Evolutionary conservation across 1,140 invertebrate species (phyloP).

Genomic region (Goniozus legneri): DNA sequence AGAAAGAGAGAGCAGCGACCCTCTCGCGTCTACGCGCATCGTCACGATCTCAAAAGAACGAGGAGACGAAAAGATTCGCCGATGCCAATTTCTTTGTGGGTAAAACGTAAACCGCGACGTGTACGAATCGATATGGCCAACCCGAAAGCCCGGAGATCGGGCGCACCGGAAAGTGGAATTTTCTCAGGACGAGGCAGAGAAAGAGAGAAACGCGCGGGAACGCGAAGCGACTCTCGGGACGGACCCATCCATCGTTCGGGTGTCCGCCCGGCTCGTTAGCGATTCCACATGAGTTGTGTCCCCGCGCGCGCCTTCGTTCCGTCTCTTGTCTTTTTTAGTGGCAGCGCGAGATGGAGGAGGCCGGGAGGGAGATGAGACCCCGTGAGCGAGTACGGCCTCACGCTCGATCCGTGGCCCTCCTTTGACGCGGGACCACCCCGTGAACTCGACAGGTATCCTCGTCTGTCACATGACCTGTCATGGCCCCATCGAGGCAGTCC

Average conservation of each 20-base stretch:
- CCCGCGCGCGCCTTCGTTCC: conserved; percentile 5
- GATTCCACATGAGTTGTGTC: conserved; percentile 48
- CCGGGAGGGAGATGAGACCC: neutral
- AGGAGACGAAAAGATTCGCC: too few species aligned
- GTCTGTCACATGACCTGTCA: conserved; percentile 43
- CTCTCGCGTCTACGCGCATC: neutral
- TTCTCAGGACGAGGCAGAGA: too few species aligned
- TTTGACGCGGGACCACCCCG: conserved; percentile 47
- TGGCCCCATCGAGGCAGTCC: conserved; percentile 12
- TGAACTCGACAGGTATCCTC: conserved; percentile 41
- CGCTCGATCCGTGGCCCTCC: conserved; percentile 14
- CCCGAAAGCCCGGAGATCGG: neutral
- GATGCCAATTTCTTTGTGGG: too few species aligned
- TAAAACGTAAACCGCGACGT: too few species aligned
- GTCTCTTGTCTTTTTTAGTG: conserved; percentile 34
- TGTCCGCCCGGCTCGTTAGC: conserved; percentile 47
- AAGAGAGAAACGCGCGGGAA: conserved; percentile 17
- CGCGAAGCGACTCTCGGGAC: conserved; percentile 15
- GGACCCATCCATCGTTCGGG: conserved; percentile 47
- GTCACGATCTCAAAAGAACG: neutral
- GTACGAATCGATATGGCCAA: too few species aligned
- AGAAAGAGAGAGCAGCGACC: too few species aligned
- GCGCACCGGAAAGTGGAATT: conserved; percentile 19
- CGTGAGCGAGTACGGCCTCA: too few species aligned
- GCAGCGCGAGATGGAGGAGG: conserved; percentile 14